phyloP scores from a whole-genome alignment of 2,797 vertebrate genomes.

The Cirrhinus molitorella region DNA sequence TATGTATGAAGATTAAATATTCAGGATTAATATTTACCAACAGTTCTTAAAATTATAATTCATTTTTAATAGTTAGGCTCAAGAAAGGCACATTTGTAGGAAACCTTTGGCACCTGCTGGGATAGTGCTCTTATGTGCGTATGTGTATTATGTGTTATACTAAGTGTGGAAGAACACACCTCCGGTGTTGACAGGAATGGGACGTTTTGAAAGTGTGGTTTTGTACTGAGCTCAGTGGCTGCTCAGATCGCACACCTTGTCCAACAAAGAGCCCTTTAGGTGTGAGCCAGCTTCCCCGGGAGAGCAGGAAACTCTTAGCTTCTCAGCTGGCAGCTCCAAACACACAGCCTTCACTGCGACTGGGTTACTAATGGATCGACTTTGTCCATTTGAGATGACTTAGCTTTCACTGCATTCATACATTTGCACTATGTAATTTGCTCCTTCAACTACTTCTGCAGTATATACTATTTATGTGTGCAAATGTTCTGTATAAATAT shows the following conservation, averaged over 20 bases:
- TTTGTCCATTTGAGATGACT: constrained; percentile 64
- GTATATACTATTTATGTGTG: constrained; percentile 5
- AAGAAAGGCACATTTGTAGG: not conserved
- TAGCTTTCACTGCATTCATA: constrained; percentile 64
- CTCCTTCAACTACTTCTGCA: not conserved
- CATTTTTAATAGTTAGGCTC: not conserved
- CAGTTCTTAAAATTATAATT: not conserved
- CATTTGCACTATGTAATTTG: constrained; percentile 46
- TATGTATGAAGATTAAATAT: not conserved
- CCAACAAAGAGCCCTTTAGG: constrained; percentile 78
- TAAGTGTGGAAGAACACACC: constrained; percentile 26
- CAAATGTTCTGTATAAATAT: not conserved
- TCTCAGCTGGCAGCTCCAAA: constrained; percentile 70
- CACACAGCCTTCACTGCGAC: constrained; percentile 67
- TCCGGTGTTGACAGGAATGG: constrained; percentile 47
- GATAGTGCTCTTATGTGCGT: not conserved
- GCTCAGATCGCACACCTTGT: constrained; percentile 29
- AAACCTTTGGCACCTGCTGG: not conserved
- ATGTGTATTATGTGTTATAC: not conserved
- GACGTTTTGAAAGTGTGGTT: constrained; percentile 53
- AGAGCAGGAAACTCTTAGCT: constrained; percentile 71
- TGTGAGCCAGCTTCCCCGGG: constrained; percentile 72
- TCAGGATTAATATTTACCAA: not conserved
- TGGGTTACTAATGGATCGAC: constrained; percentile 75
- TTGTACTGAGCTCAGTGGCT: constrained; percentile 44